Conservation (phyloP, 2,113 vertebrate species). For the Cyanoramphus novaezelandiae region DNA sequence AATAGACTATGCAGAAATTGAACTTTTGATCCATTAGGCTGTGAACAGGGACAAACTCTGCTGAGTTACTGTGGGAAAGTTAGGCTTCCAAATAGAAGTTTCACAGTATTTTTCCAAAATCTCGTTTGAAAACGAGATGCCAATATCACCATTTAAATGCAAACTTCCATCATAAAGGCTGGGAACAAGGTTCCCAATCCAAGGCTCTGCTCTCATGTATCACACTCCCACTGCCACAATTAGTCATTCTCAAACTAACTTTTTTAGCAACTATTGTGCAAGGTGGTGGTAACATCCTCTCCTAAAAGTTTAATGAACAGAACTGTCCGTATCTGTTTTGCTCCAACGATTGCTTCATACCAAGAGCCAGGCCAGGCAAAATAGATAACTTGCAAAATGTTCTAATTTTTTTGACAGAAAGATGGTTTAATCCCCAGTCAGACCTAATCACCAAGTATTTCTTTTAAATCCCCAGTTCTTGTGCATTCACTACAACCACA, state of each 20-base stretch:
- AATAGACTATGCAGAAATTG: slow-evolving; percentile 32
- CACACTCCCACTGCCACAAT: no score
- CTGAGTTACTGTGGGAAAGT: slow-evolving; percentile 47
- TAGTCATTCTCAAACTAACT: no score
- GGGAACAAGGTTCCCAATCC: not conserved
- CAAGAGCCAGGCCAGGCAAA: slow-evolving; percentile 17
- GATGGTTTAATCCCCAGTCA: not conserved
- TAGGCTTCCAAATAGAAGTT: slow-evolving; percentile 11
- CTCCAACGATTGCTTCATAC: not conserved
- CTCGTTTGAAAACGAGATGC: not conserved
- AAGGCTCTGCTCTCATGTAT: not conserved
- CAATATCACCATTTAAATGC: not conserved
- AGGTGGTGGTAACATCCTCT: not conserved
- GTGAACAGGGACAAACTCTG: slow-evolving; percentile 15
- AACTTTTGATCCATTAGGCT: slow-evolving; percentile 38
- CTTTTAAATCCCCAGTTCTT: not conserved
- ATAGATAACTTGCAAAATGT: slow-evolving; percentile 3
- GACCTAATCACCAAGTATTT: not conserved
- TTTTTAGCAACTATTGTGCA: not conserved
- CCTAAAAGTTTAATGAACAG: not conserved
- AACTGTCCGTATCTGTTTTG: not conserved
- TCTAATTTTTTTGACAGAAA: not conserved
- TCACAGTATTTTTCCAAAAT: not conserved
- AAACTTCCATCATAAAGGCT: not conserved
- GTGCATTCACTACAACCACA: rapidly evolving